Evolutionary conservation across 35 echinoderm and acorn worm species (phyloP).

Genomic region (Anneissia japonica): DNA sequence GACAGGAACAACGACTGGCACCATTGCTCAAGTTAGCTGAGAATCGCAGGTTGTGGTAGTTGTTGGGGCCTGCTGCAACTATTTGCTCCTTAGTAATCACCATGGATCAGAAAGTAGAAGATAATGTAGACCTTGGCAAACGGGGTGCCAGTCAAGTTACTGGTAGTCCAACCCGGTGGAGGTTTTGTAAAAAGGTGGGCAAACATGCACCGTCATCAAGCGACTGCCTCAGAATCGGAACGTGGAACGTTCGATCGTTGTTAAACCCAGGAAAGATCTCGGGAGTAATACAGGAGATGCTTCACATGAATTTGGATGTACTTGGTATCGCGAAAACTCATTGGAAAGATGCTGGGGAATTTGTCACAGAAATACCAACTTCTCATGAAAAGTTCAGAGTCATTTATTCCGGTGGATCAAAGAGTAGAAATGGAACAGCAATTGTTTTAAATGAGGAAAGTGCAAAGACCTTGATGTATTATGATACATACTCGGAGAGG

Average conservation of each 20-base stretch:
- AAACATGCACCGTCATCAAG: not conserved
- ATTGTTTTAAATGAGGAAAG: not conserved
- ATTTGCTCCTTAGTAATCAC: too few relatives aligned
- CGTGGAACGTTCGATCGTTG: too few relatives aligned
- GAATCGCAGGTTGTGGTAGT: too few relatives aligned
- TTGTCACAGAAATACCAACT: too few relatives aligned
- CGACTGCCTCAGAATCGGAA: slow-evolving; percentile 2
- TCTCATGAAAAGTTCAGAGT: not conserved
- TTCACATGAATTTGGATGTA: too few relatives aligned
- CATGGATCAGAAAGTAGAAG: not conserved
- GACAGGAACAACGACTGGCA: too few relatives aligned
- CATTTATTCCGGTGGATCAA: not conserved
- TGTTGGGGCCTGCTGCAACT: too few relatives aligned
- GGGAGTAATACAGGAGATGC: not conserved
- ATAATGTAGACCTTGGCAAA: not conserved
- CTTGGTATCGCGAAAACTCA: too few relatives aligned
- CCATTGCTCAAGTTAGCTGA: too few relatives aligned
- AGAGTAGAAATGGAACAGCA: not conserved
- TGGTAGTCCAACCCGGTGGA: slow-evolving; percentile 1
- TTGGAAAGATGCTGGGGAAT: not conserved
- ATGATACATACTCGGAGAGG: too few relatives aligned
- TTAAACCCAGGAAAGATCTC: not conserved
- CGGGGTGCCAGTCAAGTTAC: not conserved
- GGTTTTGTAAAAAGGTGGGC: not conserved
- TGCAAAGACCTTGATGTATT: not conserved